Evolutionary conservation across 2,888 invertebrate genomes (phyloP), one percentile per base, ranked within the genome.

Genomic region (Cataglyphis albicans): DNA sequence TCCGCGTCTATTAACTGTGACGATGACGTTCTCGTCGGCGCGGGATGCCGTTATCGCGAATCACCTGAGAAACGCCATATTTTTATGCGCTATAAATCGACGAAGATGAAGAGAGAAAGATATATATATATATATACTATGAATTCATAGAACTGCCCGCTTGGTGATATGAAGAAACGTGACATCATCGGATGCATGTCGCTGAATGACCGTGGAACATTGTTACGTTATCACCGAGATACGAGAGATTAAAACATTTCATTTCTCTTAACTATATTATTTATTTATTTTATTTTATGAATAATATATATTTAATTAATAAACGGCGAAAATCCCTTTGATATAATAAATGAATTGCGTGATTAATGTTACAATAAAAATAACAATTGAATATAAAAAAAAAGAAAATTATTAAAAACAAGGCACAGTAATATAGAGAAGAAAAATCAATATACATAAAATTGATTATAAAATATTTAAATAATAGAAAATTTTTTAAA

Each of bases 81-180:
- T 80, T 80, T 70, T 68, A 68, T 59, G 25, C 59, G 67, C 68
- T 80, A 68, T 80, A 80, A 61, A 61, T 25, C 41, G 70, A 80
- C 44, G 15, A 15, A 44, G 44, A 44, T 1, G 18, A 18, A 18
- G 1, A 44, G 15, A 18, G 15, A 44, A 0, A 44, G 0, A 10
- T 10, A 41, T 41, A 10, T 41, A 41, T 41, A 41, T 9, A 44
- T 44, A 12, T 67, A 21, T 44, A 67, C 21, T 57, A 25, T 7
- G 44, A 78, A 68, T 78, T 78, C 32, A 78, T 68, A 78, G 57
- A 68, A 67, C 15, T 32, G 57, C 15, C 32, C 32, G 38, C 35
- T 55, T 72, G 41, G 10, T 10, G 41, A 57, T 65, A 55, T 21
- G n/a, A 21, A 59, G 48, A 68, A 68, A 59, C 32, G 78, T 44